Evolutionary conservation across 2,113 vertebrate species (phyloP).

Genomic region (Passer montanus): DNA sequence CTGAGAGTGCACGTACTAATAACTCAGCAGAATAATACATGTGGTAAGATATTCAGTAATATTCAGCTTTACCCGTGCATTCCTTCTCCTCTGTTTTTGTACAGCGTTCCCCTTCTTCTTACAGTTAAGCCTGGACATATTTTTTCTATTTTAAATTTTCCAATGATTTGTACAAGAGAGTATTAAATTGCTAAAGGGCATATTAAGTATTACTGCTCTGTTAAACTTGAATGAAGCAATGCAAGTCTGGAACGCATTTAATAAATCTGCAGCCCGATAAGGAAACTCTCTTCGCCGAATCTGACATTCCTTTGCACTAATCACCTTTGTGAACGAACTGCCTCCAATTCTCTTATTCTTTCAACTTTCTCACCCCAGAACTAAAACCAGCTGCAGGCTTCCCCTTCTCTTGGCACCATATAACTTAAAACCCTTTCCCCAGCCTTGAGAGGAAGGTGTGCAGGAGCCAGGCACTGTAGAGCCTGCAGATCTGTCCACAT

Average conservation of each 20-base stretch:
- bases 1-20: not conserved
- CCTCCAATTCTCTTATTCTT: slow-evolving; percentile 20
- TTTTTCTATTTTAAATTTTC: slow-evolving; percentile 68
- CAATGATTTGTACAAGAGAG: slow-evolving; percentile 59
- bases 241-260: slow-evolving; percentile 36
- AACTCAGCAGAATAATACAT: slow-evolving; percentile 30
- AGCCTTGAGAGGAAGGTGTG: slow-evolving; percentile 15
- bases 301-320: slow-evolving; percentile 34
- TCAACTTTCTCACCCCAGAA: not conserved
- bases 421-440: not conserved
- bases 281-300: not conserved
- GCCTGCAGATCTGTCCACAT: not conserved
- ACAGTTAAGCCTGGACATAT: slow-evolving; percentile 49
- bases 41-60: slow-evolving; percentile 44
- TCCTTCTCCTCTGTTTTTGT: slow-evolving; percentile 51
- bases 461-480: not conserved
- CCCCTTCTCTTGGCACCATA: not conserved
- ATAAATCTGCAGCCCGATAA: slow-evolving; percentile 31
- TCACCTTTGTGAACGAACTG: slow-evolving; percentile 14
- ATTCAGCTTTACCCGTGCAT: slow-evolving; percentile 46
- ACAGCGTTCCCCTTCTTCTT: slow-evolving; percentile 38
- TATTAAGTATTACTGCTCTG: slow-evolving; percentile 38
- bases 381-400: not conserved
- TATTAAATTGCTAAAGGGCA: slow-evolving; percentile 33
- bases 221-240: slow-evolving; percentile 40